Conservation (phyloP, 1,140 invertebrate species). For the Atta colombica region DNA sequence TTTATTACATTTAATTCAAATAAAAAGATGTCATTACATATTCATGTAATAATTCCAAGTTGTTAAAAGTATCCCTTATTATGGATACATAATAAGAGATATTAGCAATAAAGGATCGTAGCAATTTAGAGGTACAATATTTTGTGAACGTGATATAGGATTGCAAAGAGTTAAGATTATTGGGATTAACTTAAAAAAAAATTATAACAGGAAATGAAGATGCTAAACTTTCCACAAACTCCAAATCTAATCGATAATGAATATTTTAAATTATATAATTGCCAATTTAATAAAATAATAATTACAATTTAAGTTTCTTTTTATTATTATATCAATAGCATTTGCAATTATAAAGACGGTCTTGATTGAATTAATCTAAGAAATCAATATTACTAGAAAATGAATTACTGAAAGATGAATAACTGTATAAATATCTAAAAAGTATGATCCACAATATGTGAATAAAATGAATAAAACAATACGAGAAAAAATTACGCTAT, state of each 20-base stretch:
- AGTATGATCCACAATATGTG: background rate
- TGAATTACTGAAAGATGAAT: background rate
- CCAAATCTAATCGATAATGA: conserved; percentile 6
- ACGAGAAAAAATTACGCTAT: background rate
- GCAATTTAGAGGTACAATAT: background rate
- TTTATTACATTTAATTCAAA: background rate
- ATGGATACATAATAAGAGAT: too few species aligned
- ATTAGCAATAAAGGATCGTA: background rate
- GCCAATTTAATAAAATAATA: conserved; percentile 3
- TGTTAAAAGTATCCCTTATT: conserved; percentile 11
- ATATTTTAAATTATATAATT: conserved; percentile 35
- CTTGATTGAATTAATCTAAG: background rate
- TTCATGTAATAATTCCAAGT: background rate
- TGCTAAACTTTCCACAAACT: background rate
- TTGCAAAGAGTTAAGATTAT: conserved; percentile 41
- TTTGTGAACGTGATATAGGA: conserved; percentile 19
- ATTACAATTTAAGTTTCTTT: background rate
- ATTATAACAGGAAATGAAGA: background rate
- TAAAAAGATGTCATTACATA: background rate
- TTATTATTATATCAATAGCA: background rate
- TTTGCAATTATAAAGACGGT: background rate
- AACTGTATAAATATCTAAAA: background rate
- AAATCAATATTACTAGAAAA: background rate
- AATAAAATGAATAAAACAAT: background rate
- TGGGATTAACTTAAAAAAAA: background rate